phyloP scores from a whole-genome alignment of 2,888 invertebrate genomes.

The Globia sparganii region DNA sequence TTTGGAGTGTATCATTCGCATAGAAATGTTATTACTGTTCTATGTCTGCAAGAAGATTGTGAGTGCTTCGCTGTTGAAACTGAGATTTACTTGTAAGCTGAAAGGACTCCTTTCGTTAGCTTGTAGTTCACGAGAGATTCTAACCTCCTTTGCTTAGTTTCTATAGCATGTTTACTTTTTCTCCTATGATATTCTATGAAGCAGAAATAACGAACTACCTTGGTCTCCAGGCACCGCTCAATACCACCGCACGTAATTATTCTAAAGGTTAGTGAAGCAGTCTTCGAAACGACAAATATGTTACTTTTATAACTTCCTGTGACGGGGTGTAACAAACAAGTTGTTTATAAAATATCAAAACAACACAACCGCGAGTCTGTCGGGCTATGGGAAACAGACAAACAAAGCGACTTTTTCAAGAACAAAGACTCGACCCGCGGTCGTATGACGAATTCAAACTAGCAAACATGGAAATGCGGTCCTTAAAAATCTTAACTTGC shows the following conservation, averaged over 20 bases:
- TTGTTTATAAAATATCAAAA: conserved; percentile 77
- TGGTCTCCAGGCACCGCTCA: conserved; percentile 14
- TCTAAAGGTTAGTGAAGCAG: conserved; percentile 44
- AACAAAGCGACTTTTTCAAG: conserved; percentile 81
- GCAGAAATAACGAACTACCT: conserved; percentile 26
- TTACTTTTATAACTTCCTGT: conserved; percentile 60
- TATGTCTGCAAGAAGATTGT: conserved; percentile 40
- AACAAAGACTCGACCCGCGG: conserved; percentile 78
- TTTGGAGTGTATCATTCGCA: conserved; percentile 61
- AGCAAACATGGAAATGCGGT: conserved; percentile 64
- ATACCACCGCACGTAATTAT: conserved; percentile 44
- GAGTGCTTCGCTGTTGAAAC: conserved; percentile 37
- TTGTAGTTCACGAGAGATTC: conserved; percentile 10
- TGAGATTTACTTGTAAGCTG: conserved; percentile 46
- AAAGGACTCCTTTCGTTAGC: conserved; percentile 31
- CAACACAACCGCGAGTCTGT: conserved; percentile 72
- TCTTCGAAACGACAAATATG: conserved; percentile 46
- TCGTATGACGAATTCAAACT: conserved; percentile 75
- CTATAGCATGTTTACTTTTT: conserved; percentile 6
- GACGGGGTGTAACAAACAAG: conserved; percentile 67
- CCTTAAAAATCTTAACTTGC: conserved; percentile 39
- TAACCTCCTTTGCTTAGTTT: neutral
- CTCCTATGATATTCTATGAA: neutral
- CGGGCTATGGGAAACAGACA: conserved; percentile 73
- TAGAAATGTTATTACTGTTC: conserved; percentile 54